Evolutionary conservation across 2,113 vertebrate genomes (phyloP).

Genomic region (Ctenomys sociabilis): DNA sequence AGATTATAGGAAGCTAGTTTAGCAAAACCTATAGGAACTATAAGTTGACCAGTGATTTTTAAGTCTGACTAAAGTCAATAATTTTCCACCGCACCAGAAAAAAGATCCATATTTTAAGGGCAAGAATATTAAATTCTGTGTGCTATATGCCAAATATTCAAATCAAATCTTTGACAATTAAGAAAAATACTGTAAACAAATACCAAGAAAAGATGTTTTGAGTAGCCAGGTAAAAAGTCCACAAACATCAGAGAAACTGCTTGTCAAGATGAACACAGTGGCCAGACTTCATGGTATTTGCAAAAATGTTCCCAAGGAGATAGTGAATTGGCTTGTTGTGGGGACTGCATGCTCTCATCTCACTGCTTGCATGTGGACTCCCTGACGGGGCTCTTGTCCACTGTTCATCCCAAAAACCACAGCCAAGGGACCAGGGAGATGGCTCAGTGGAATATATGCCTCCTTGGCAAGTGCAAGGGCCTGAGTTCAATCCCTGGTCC

Average conservation of each 20-base stretch:
- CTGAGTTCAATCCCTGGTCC: no score
- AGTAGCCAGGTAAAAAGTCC: neutral
- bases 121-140: slow-evolving; percentile 36
- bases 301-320: neutral
- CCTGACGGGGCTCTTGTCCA: neutral
- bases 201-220: neutral
- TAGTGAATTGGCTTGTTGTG: neutral
- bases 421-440: no score
- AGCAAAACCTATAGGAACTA: neutral
- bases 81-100: slow-evolving; percentile 4
- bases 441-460: no score
- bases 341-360: neutral
- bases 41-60: slow-evolving; percentile 27
- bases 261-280: neutral
- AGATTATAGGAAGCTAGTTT: neutral
- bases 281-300: neutral
- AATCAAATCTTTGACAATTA: slow-evolving; percentile 34
- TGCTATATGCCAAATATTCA: neutral
- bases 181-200: slow-evolving; percentile 2
- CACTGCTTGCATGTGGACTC: neutral
- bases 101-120: slow-evolving; percentile 2
- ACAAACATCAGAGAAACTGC: neutral
- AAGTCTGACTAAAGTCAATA: slow-evolving; percentile 23
- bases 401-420: slow-evolving; percentile 23
- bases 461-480: no score